Conservation (phyloP, 2,888 invertebrate species). For the Timema podura region DNA sequence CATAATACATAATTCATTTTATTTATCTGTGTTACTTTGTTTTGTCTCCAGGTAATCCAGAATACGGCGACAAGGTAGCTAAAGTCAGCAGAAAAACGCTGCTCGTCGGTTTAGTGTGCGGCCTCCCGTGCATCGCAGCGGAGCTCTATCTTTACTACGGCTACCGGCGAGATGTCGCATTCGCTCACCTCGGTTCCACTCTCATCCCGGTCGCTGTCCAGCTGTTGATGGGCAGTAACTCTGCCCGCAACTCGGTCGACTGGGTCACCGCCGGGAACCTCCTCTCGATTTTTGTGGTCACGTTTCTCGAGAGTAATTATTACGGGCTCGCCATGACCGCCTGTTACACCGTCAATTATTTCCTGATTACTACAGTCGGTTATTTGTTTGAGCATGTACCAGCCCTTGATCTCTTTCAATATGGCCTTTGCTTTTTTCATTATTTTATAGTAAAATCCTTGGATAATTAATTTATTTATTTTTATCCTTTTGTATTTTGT, state of each 20-base stretch:
- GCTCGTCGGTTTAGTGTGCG: conserved; percentile 13
- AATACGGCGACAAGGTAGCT: conserved; percentile 13
- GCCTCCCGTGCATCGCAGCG: conserved; percentile 13
- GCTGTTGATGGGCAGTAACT: background rate
- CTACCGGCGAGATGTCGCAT: conserved; percentile 3
- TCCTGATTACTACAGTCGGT: conserved; percentile 38
- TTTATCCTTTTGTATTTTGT: background rate
- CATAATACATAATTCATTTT: no score
- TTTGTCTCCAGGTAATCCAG: conserved; percentile 18
- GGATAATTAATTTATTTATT: conserved; percentile 16
- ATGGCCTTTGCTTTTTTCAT: conserved; percentile 44
- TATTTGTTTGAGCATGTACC: conserved; percentile 39
- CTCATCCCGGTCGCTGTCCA: background rate
- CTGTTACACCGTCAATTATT: conserved; percentile 41
- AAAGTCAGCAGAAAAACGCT: background rate
- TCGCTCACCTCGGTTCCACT: conserved; percentile 6
- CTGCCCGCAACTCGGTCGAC: background rate
- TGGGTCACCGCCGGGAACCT: conserved; percentile 36
- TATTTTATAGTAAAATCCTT: conserved; percentile 41
- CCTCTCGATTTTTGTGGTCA: conserved; percentile 38
- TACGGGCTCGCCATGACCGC: conserved; percentile 36
- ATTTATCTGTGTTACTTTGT: background rate
- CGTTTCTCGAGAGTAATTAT: conserved; percentile 40
- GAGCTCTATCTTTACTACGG: conserved; percentile 11
- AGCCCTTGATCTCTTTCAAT: conserved; percentile 43